These are phyloP conservation scores for Dolichoris vasculosae DNA, from an alignment of 1,140 invertebrate genomes.

Conservation along the genomic window DNA sequence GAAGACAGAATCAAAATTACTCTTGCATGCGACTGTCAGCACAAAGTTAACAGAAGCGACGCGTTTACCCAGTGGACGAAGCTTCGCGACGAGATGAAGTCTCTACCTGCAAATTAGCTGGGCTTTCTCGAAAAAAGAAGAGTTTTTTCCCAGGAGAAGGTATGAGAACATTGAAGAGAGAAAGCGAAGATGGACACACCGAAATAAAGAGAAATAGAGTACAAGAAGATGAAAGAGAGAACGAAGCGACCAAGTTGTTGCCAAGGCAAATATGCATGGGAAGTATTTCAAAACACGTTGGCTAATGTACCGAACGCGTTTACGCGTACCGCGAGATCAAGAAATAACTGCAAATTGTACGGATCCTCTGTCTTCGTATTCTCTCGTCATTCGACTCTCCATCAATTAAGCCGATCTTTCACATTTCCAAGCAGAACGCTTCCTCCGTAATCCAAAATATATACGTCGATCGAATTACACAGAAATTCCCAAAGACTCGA, in stretches of 20 bases:
- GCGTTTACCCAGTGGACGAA: background rate
- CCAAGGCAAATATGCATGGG: slow-evolving; percentile 71
- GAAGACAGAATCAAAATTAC: slow-evolving; percentile 22
- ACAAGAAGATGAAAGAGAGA: slow-evolving; percentile 68
- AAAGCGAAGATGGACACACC: slow-evolving; percentile 17
- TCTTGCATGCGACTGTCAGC: background rate
- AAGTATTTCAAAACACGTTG: slow-evolving; percentile 74
- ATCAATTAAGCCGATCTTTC: slow-evolving; percentile 36
- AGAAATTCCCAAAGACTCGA: background rate
- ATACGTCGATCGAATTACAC: slow-evolving; percentile 38
- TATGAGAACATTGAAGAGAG: background rate
- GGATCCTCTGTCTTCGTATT: slow-evolving; percentile 45
- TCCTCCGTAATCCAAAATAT: slow-evolving; percentile 26
- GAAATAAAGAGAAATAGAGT: slow-evolving; percentile 33
- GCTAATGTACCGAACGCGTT: slow-evolving; percentile 64
- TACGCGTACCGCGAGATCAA: slow-evolving; percentile 65
- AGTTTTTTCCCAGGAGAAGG: slow-evolving; percentile 54
- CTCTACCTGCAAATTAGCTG: slow-evolving; percentile 60
- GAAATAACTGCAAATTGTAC: slow-evolving; percentile 63
- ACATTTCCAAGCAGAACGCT: slow-evolving; percentile 6
- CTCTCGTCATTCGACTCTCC: slow-evolving; percentile 20
- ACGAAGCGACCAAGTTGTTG: slow-evolving; percentile 58
- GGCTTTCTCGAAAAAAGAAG: slow-evolving; percentile 51
- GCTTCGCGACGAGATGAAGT: slow-evolving; percentile 24
- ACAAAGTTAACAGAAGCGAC: background rate